phyloP scores from a whole-genome alignment of 64 coral and sea anemone genomes.

The Montipora efflorescens region DNA sequence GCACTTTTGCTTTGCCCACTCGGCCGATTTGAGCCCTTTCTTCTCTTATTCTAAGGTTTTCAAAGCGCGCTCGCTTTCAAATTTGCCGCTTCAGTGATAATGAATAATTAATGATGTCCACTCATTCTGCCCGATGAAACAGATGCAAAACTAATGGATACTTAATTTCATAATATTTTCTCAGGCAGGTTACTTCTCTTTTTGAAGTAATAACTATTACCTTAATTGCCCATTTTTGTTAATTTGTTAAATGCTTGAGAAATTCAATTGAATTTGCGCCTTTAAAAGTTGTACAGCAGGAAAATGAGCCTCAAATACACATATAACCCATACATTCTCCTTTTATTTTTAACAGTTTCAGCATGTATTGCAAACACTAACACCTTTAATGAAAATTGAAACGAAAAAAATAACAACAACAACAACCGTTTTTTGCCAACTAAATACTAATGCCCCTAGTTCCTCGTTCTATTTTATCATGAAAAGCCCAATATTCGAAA shows the following conservation, averaged over 20 bases:
- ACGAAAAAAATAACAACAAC: neutral
- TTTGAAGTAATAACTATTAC: neutral
- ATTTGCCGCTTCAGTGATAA: too few relatives aligned
- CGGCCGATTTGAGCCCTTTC: too few relatives aligned
- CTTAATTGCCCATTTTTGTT: neutral
- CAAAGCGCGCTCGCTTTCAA: too few relatives aligned
- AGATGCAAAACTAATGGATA: constrained; percentile 1
- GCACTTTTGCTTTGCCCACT: too few relatives aligned
- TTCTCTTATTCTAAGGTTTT: too few relatives aligned
- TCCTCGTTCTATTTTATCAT: constrained; percentile 13
- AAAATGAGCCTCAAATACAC: constrained; percentile 7
- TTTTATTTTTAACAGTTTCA: constrained; percentile 19
- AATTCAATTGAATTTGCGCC: constrained; percentile 8
- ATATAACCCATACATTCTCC: neutral
- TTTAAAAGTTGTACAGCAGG: constrained; percentile 8
- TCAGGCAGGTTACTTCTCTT: neutral
- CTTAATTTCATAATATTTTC: constrained; percentile 5
- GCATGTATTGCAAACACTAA: constrained; percentile 12
- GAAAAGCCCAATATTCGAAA: neutral
- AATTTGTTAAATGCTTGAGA: constrained; percentile 4
- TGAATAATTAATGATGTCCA: too few relatives aligned
- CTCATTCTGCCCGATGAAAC: neutral
- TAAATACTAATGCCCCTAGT: constrained; percentile 10
- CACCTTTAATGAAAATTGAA: neutral
- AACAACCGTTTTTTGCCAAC: neutral